Evolutionary conservation across 2,113 vertebrate species (phyloP), one percentile per base, ranked within the genome.

Genomic region (Geococcyx californianus): DNA sequence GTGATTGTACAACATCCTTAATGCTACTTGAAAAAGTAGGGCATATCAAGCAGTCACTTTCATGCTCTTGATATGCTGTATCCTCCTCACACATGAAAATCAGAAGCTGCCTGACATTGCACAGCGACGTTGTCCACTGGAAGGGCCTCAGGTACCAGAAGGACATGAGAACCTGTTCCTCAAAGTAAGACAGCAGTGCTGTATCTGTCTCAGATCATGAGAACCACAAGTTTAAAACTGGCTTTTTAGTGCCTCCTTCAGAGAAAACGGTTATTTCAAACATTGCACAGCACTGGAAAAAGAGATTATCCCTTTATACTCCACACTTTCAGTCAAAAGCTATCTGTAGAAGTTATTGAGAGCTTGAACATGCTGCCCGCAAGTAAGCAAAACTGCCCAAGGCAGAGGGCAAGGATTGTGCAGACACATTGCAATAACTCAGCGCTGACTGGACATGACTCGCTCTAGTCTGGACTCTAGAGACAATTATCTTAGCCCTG

Each of bases 41-140:
- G 10, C 9, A 59, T 85, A 9, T 34, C n/a, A 66, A 64, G 23
- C 29, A 73, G 69, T 36, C 26, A 18, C 1, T 3, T 93, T 15
- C 6, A 6, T 24, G 21, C 9, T 76, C 33, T 68, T 47, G 34
- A 11, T 63, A 16, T 40, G 7, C 52, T 68, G 33, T 7, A 33
- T 38, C 21, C 11, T 86, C 11, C 19, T 59, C 5, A 21, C 20
- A 4, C 7, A 5, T 54, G 58, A 80, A 87, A 80, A 58, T 26
- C 26, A 75, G 68, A 86, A 64, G 56, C 56, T 89, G 11, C 18
- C 25, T 84, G 66, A 63, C 24, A 26, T 28, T 44, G 54, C 23
- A n/a, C 3, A 54, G 54, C 62, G 66, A 26, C 0, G 0, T 8
- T 72, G 21, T 28, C 56, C 36, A 52, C 45, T 45, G 21, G 20